Evolutionary conservation across 2,113 vertebrate species (phyloP).

Genomic region (Triplophysa rosa): DNA sequence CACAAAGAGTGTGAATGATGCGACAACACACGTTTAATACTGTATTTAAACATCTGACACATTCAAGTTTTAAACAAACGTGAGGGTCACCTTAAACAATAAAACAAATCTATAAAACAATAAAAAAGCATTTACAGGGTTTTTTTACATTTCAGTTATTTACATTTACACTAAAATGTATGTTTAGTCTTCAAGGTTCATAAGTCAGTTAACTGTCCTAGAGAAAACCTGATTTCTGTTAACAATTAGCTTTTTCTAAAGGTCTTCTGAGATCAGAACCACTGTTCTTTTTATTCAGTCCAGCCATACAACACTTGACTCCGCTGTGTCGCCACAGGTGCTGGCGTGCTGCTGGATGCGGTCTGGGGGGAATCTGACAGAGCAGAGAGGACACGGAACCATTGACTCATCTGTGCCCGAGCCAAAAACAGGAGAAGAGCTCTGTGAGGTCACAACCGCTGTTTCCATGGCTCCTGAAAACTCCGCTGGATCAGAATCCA

Average conservation of each 20-base stretch:
- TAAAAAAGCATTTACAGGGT: too few species aligned
- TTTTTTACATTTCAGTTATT: too few species aligned
- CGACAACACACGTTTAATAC: background rate
- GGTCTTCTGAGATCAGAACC: background rate
- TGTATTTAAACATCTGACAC: too few species aligned
- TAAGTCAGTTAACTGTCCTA: too few species aligned
- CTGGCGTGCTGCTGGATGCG: slow-evolving; percentile 73
- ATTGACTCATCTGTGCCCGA: slow-evolving; percentile 22
- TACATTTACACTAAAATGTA: too few species aligned
- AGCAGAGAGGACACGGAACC: slow-evolving; percentile 71
- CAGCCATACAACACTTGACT: slow-evolving; percentile 41
- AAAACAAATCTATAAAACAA: too few species aligned
- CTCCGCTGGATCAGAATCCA: slow-evolving; percentile 57
- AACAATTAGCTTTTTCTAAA: background rate
- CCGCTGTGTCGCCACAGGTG: slow-evolving; percentile 63
- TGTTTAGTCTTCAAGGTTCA: too few species aligned
- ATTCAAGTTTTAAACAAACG: too few species aligned
- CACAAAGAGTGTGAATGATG: background rate
- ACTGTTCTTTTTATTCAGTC: slow-evolving; percentile 36
- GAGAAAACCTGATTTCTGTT: background rate
- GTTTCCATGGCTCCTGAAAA: background rate
- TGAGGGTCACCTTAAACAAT: too few species aligned
- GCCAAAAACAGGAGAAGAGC: slow-evolving; percentile 47
- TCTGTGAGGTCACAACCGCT: slow-evolving; percentile 37
- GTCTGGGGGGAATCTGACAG: slow-evolving; percentile 53